Percentiles rank a stretch among this genome's conserved stretches.
Conservation (phyloP, 2,888 invertebrate species). For the Alloplasta piceator region DNA sequence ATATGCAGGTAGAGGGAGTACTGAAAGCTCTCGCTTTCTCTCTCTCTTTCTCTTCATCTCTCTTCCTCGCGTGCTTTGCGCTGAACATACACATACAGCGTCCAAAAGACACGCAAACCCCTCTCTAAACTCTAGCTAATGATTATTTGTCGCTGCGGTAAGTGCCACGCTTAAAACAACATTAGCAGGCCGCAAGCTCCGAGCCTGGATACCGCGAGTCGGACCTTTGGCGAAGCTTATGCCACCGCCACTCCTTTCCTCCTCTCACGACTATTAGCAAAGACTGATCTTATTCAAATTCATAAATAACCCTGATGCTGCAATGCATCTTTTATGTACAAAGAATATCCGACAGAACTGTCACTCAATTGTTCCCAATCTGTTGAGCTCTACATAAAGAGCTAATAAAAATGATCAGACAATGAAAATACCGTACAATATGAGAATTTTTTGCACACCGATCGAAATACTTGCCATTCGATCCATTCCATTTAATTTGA, state of each 20-base stretch:
- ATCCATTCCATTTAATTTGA: too few relatives aligned
- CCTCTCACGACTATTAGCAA: background rate
- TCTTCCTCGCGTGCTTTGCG: slow-evolving; percentile 12
- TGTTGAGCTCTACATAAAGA: too few relatives aligned
- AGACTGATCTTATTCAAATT: background rate
- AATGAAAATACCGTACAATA: too few relatives aligned
- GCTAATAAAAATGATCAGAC: too few relatives aligned
- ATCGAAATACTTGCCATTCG: too few relatives aligned
- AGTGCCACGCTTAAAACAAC: slow-evolving; percentile 80
- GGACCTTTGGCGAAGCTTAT: slow-evolving; percentile 67
- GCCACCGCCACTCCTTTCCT: slow-evolving; percentile 41
- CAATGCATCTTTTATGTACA: too few relatives aligned
- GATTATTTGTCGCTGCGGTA: slow-evolving; percentile 81
- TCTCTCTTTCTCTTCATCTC: slow-evolving; percentile 20
- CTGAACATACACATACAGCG: background rate
- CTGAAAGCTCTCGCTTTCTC: slow-evolving; percentile 60
- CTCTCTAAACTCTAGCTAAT: slow-evolving; percentile 78
- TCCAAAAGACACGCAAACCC: slow-evolving; percentile 68
- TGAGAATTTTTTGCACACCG: too few relatives aligned
- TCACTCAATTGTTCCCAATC: too few relatives aligned
- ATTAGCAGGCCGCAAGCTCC: slow-evolving; percentile 77
- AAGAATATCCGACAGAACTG: too few relatives aligned
- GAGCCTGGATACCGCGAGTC: slow-evolving; percentile 68
- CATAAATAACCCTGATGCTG: background rate
- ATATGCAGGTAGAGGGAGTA: slow-evolving; percentile 54